Evolutionary conservation across 2,888 invertebrate species (phyloP).

Genomic region (Petrolisthes manimaculis): DNA sequence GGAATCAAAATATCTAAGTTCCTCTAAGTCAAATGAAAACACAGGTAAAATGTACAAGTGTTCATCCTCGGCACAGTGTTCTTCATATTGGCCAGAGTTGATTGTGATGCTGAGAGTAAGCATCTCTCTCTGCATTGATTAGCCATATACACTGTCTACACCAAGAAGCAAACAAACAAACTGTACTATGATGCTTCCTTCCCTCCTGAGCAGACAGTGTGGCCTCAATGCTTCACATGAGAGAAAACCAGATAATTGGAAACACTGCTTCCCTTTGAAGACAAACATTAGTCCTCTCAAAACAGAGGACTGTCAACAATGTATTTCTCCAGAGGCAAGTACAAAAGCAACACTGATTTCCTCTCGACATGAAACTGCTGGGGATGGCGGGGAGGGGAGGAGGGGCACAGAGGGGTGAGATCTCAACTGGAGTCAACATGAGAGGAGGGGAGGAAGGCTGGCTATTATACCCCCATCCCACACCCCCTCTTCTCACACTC

Average conservation of each 20-base stretch:
- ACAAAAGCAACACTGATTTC: too few relatives aligned
- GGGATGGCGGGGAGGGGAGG: too few relatives aligned
- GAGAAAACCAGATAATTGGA: background rate
- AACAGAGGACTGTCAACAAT: too few relatives aligned
- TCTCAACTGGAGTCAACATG: background rate
- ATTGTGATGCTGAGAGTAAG: background rate
- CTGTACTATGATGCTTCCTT: background rate
- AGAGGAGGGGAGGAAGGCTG: background rate
- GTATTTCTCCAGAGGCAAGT: too few relatives aligned
- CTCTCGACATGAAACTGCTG: too few relatives aligned
- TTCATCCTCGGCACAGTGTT: conserved; percentile 40
- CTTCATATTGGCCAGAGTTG: background rate
- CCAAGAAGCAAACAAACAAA: background rate
- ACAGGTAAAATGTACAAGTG: conserved; percentile 51
- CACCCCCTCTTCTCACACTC: background rate
- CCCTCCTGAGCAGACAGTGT: background rate
- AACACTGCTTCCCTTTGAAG: background rate
- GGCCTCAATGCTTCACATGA: background rate
- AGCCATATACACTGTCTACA: background rate
- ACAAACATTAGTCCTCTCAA: too few relatives aligned
- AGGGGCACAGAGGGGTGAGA: background rate
- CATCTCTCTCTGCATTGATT: conserved; percentile 1
- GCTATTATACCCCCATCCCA: background rate
- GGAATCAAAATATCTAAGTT: conserved; percentile 49
- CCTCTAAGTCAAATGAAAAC: conserved; percentile 54